Evolutionary conservation across 2,797 vertebrate species (phyloP).

Genomic region (Falco berigora): DNA sequence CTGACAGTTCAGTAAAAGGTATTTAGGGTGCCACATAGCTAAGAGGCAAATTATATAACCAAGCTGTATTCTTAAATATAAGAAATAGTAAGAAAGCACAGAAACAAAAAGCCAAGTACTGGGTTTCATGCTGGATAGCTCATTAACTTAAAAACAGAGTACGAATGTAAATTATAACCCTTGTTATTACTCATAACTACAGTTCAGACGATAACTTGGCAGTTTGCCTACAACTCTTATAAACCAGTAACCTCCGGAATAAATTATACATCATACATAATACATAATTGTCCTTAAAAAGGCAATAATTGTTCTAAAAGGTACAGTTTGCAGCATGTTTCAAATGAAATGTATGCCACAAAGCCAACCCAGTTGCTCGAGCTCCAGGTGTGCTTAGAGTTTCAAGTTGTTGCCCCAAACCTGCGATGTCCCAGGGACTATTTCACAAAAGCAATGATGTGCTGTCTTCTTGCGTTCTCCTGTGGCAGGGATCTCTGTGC

Average conservation of each 20-base stretch:
- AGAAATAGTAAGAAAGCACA: neutral
- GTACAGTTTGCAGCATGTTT: neutral
- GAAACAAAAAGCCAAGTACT: slow-evolving; percentile 57
- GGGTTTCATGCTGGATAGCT: slow-evolving; percentile 65
- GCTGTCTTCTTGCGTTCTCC: neutral
- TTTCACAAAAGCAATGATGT: neutral
- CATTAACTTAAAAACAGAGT: slow-evolving; percentile 75
- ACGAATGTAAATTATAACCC: slow-evolving; percentile 72
- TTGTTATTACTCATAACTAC: slow-evolving; percentile 73
- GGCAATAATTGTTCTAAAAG: slow-evolving; percentile 56
- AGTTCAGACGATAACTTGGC: slow-evolving; percentile 69
- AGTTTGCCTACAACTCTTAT: slow-evolving; percentile 55
- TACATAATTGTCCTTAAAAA: slow-evolving; percentile 72
- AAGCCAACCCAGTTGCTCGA: neutral
- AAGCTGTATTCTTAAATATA: slow-evolving; percentile 13
- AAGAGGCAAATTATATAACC: slow-evolving; percentile 38
- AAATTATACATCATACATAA: slow-evolving; percentile 64
- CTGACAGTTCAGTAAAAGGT: neutral
- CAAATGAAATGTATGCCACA: neutral
- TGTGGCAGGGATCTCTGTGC: neutral
- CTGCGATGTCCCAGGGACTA: accelerated
- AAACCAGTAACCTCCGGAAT: slow-evolving; percentile 65
- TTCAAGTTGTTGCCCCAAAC: neutral
- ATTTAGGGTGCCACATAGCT: neutral
- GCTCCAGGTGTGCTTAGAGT: neutral